Evolutionary conservation across 1,140 invertebrate genomes (phyloP).

Genomic region (Ooceraea biroi): DNA sequence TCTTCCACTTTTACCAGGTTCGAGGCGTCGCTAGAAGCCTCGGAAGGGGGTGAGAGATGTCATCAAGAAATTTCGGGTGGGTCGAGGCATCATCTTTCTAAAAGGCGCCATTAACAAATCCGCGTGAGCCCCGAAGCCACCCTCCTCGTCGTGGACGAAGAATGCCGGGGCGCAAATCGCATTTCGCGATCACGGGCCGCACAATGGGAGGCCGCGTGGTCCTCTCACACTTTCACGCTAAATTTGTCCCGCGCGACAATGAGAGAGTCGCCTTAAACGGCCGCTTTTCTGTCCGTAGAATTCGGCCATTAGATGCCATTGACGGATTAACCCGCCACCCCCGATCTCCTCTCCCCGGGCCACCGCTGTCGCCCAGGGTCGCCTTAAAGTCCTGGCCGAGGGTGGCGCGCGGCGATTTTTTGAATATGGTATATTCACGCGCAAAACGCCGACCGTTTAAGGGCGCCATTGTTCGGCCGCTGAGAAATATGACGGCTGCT

Average conservation of each 20-base stretch:
- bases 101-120: slow-evolving; percentile 59
- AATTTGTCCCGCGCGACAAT: slow-evolving; percentile 74
- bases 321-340: slow-evolving; percentile 72
- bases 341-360: neutral
- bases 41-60: neutral
- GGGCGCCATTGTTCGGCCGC: slow-evolving; percentile 71
- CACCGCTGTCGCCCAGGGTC: slow-evolving; percentile 45
- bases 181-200: slow-evolving; percentile 37
- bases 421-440: slow-evolving; percentile 66
- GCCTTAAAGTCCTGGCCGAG: slow-evolving; percentile 34
- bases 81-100: slow-evolving; percentile 28
- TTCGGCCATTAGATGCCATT: slow-evolving; percentile 75
- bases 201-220: slow-evolving; percentile 50
- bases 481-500: slow-evolving; percentile 60
- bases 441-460: slow-evolving; percentile 75
- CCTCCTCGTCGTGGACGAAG: slow-evolving; percentile 40
- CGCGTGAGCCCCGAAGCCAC: slow-evolving; percentile 23
- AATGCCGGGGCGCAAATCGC: slow-evolving; percentile 40
- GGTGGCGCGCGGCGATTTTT: slow-evolving; percentile 60
- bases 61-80: slow-evolving; percentile 38
- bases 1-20: too few relatives aligned
- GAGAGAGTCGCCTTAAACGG: slow-evolving; percentile 69
- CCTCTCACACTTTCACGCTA: slow-evolving; percentile 78
- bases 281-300: slow-evolving; percentile 72
- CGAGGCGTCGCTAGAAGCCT: too few relatives aligned